Evolutionary conservation across 2,113 vertebrate genomes (phyloP), one percentile per base, ranked within the genome.

Genomic region (Trogon melanurus): DNA sequence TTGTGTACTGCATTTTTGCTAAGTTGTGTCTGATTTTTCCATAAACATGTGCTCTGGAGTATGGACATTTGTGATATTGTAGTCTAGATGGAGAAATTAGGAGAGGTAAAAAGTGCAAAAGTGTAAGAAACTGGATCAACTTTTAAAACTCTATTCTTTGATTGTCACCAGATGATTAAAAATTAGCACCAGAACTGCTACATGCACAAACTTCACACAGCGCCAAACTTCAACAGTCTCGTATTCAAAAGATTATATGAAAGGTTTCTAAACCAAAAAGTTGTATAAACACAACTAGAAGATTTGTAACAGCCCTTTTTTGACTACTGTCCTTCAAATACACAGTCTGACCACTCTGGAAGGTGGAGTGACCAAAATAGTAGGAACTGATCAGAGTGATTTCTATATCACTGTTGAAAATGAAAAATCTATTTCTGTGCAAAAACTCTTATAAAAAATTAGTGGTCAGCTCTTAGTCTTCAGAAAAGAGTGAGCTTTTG

Each of bases 331-430:
- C 32, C 5, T 67, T 67, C 56, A 48, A 75, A 75, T 18, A 60
- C 11, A n/a, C 2, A 47, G 4, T 4, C 13, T 65, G 21, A 26
- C 3, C 2, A 1, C n/a, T 76, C 9, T 5, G 56, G 10, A 71
- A 18, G 16, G 18, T 7, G 10, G 18, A 34, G 4, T 41, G 19
- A 38, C 6, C 6, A 51, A 44, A 25, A 3, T 75, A 17, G 48
- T 11, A 58, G 25, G 11, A 15, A 71, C 23, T 47, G 13, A 54
- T 32, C 29, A 19, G n/a, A 58, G 17, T 48, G 15, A 74, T 53
- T 73, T 62, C 26, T 26, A 17, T 18, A 22, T 5, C 10, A 32
- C 32, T 67, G 4, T 9, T 70, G 22, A 74, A 92, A 90, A 85
- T 34, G 2, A 70, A 5, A 85, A 64, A 76, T 61, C 29, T 70